Percentiles rank a stretch among this genome's conserved stretches.
phyloP scores from a whole-genome alignment of 1,140 invertebrate species.

The Thaumetopoea pityocampa region DNA sequence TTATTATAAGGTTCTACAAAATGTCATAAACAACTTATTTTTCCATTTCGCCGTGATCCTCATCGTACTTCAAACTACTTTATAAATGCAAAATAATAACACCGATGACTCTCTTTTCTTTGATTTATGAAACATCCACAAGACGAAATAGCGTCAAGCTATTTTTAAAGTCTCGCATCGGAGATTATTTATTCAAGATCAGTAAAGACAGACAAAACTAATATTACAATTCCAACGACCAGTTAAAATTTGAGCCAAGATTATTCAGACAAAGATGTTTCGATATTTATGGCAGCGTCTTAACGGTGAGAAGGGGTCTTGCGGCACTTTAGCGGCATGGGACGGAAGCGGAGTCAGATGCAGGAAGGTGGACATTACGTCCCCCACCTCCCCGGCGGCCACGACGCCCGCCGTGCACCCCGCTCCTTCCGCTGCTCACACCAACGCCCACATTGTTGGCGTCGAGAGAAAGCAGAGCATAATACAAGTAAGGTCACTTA shows the following conservation, averaged over 20 bases:
- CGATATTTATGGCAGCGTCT: slow-evolving; percentile 72
- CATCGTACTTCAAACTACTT: too few relatives aligned
- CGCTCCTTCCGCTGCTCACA: slow-evolving; percentile 36
- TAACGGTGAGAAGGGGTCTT: slow-evolving; percentile 79
- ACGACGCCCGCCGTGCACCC: slow-evolving; percentile 48
- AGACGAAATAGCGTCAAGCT: too few relatives aligned
- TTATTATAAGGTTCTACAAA: too few relatives aligned
- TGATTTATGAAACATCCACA: too few relatives aligned
- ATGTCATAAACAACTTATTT: too few relatives aligned
- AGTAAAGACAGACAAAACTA: background rate
- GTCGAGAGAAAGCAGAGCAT: slow-evolving; percentile 70
- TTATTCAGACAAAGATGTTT: slow-evolving; percentile 24
- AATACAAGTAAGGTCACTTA: slow-evolving; percentile 59
- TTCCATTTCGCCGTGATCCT: too few relatives aligned
- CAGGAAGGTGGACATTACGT: slow-evolving; percentile 75
- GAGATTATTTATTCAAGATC: too few relatives aligned
- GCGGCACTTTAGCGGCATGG: slow-evolving; percentile 78
- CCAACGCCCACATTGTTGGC: slow-evolving; percentile 47
- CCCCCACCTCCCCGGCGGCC: slow-evolving; percentile 52
- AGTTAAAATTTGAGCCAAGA: slow-evolving; percentile 11
- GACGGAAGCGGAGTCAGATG: slow-evolving; percentile 78
- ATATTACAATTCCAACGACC: slow-evolving; percentile 8
- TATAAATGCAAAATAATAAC: too few relatives aligned
- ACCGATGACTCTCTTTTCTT: too few relatives aligned
- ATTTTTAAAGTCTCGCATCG: too few relatives aligned